Percentiles rank a stretch among this genome's conserved stretches.
phyloP scores from a whole-genome alignment of 2,888 invertebrate genomes.

The Rhimphoctona megacephalus region DNA sequence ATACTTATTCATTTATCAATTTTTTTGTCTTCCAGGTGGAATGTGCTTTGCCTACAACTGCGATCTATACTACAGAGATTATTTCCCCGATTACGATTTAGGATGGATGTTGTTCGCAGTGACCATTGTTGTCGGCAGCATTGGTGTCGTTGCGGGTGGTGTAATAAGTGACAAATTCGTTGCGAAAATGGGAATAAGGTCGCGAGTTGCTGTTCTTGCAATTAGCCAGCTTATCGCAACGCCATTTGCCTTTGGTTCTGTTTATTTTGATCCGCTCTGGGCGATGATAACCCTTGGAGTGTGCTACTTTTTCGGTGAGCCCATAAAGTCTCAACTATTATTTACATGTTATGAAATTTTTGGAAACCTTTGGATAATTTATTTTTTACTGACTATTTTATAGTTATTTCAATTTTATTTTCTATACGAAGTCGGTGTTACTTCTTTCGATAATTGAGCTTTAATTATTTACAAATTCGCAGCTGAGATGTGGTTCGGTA shows the following conservation, averaged over 20 bases:
- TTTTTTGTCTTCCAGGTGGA: constrained; percentile 87
- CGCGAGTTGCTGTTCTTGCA: constrained; percentile 92
- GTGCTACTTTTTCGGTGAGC: constrained; percentile 94
- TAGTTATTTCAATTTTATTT: no score
- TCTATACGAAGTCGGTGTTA: no score
- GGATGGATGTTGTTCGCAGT: constrained; percentile 96
- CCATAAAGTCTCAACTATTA: not conserved
- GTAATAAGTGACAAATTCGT: constrained; percentile 94
- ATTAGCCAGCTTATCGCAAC: constrained; percentile 94
- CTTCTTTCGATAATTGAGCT: no score
- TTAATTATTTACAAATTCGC: no score
- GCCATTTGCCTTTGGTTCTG: constrained; percentile 94
- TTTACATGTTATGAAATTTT: not conserved
- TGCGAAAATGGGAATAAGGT: constrained; percentile 93
- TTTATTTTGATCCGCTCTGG: constrained; percentile 92
- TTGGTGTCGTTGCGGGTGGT: constrained; percentile 92
- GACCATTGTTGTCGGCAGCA: constrained; percentile 93
- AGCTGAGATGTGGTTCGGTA: constrained; percentile 98
- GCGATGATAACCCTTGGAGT: constrained; percentile 95
- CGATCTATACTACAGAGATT: constrained; percentile 94
- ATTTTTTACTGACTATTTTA: not conserved
- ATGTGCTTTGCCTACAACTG: constrained; percentile 97
- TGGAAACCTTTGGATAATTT: not conserved
- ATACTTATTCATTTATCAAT: constrained; percentile 6
- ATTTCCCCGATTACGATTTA: constrained; percentile 95